Base-by-base conservation (phyloP, 2,113 vertebrate genomes). In the Tonatia bakeri region DNA sequence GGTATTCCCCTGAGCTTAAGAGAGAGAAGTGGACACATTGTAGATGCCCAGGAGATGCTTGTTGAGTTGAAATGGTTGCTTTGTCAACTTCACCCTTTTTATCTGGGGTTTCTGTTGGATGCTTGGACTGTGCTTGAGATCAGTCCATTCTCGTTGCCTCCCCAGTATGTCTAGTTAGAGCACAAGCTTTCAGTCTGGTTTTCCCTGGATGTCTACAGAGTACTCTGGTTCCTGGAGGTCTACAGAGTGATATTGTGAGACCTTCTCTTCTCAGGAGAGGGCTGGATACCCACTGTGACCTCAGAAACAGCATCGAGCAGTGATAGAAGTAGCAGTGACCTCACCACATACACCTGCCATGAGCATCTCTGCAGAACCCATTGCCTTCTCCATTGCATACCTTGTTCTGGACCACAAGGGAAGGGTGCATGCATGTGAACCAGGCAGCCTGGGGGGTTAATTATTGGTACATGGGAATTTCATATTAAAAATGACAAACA, bases 391-490 rank as follows among this genome's bases (percentile, higher is more conserved):
- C 24, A 12, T 14, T 19, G 81, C 24, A 33, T 2, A 16, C 26
- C 31, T 64, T 10, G 54, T 54, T 40, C 31, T 56, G 43, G 64
- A 56, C 72, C 54, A 6, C 38, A 7, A 1, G 40, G 43, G 65
- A 15, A 47, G 24, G 11, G 31, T 4, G 11, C 1, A 1, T 54
- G 72, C 45, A 24, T 1, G 0, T 1, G 24, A 56, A 43, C 36
- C 61, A 72, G 22, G 73, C 12, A 61, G 36, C 64, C 19, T 72
- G 33, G 24, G 36, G 24, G 33, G 28, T 38, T 12, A 4, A 52
- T 70, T 22, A 28, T 38, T 88, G 64, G 31, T 15, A 36, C 31
- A n/a, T 7, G 43, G 33, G 54, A 73, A n/a, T 86, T 56, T 72
- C 65, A 47, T 28, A 85, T 47, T 38, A 93, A 72, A 65, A 65